Conservation (phyloP, 53 echinoderm and acorn worm genomes). For the Holothuria scabra region DNA sequence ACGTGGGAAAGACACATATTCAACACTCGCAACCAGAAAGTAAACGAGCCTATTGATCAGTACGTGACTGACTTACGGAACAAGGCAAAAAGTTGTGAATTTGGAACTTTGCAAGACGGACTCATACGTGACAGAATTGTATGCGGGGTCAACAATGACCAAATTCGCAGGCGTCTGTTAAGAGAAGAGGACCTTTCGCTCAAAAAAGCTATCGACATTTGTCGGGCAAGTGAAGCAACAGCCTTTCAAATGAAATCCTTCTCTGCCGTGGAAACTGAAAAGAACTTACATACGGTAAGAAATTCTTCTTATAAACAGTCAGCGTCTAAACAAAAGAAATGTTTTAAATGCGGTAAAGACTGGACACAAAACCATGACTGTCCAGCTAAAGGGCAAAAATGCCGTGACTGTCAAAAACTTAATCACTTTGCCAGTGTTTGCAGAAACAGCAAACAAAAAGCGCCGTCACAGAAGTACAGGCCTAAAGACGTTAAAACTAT, state of each 20-base stretch:
- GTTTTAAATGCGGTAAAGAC: too few relatives aligned
- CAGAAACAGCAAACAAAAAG: not conserved
- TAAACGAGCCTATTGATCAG: not conserved
- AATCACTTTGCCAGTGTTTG: slow-evolving; percentile 22
- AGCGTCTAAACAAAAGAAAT: too few relatives aligned
- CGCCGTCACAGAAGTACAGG: too few relatives aligned
- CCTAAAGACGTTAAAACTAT: too few relatives aligned
- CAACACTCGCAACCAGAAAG: not conserved
- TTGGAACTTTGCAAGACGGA: too few relatives aligned
- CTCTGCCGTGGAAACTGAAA: too few relatives aligned
- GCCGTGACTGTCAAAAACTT: slow-evolving; percentile 10
- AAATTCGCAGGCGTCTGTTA: not conserved
- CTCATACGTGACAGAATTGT: too few relatives aligned
- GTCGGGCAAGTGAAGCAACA: too few relatives aligned
- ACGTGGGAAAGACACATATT: slow-evolving; percentile 2
- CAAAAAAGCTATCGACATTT: not conserved
- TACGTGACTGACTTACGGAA: not conserved
- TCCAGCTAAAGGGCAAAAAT: slow-evolving; percentile 36
- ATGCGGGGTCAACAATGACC: slow-evolving; percentile 9
- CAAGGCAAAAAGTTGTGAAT: not conserved
- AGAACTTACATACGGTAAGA: too few relatives aligned
- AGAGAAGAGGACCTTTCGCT: not conserved
- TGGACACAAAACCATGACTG: too few relatives aligned
- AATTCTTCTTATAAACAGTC: too few relatives aligned
- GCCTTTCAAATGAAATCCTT: too few relatives aligned